Evolutionary conservation across 2,113 vertebrate species (phyloP).

Genomic region (Paratilapia polleni): DNA sequence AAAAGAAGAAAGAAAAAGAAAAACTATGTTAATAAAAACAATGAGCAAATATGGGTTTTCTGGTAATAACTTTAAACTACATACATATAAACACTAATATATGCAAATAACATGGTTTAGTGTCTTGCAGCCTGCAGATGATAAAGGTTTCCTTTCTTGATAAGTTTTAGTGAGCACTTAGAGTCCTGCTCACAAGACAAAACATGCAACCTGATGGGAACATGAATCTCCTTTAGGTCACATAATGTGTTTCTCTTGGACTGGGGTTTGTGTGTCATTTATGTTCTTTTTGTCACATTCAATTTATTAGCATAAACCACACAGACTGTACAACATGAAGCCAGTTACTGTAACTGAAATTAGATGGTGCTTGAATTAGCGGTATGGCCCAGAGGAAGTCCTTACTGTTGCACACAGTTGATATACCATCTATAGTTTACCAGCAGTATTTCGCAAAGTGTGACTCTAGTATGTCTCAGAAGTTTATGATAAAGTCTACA

Average conservation of each 20-base stretch:
- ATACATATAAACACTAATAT: background rate
- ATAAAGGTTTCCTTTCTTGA: background rate
- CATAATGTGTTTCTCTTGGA: background rate
- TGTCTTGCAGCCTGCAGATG: background rate
- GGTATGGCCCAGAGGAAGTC: background rate
- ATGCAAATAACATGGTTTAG: too few relatives aligned
- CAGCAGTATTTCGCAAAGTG: background rate
- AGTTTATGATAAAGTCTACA: too few relatives aligned
- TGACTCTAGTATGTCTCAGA: background rate
- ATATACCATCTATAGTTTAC: background rate
- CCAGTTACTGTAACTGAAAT: background rate
- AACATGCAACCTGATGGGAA: background rate
- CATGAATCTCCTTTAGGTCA: background rate
- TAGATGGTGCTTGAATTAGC: background rate
- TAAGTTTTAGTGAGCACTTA: background rate
- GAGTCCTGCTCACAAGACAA: background rate
- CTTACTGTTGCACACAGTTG: background rate
- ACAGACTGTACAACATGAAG: background rate
- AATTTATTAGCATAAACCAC: background rate
- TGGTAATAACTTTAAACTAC: background rate
- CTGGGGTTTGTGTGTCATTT: background rate
- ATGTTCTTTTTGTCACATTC: background rate
- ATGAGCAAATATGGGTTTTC: background rate
- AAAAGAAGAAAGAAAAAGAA: fast-evolving
- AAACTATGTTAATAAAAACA: background rate